A percentile compares a stretch with the other conserved stretches of the same genome.
Conservation (phyloP, 2,888 invertebrate species). For the Ophioninae sp. region DNA sequence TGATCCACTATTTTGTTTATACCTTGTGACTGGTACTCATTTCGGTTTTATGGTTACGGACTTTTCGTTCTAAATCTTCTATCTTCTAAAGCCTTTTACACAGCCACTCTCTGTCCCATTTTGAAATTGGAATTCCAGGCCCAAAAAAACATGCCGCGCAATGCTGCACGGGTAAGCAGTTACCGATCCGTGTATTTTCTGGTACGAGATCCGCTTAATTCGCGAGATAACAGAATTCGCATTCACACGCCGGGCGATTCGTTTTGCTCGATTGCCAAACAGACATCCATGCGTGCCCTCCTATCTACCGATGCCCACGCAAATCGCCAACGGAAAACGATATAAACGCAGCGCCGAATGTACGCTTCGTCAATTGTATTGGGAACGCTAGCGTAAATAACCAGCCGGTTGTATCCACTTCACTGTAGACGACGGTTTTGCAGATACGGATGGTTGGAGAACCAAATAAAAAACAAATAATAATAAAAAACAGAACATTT, state of each 20-base stretch:
- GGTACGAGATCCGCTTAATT: constrained; percentile 19
- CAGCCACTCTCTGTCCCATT: background rate
- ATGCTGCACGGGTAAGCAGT: constrained; percentile 9
- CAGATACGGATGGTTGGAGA: background rate
- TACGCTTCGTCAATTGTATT: constrained; percentile 7
- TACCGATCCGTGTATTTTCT: background rate
- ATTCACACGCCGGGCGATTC: constrained; percentile 1
- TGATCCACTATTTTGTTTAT: background rate
- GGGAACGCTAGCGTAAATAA: constrained; percentile 12
- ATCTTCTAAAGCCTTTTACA: background rate
- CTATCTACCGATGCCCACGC: constrained; percentile 11
- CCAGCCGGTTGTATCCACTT: constrained; percentile 6
- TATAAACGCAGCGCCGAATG: background rate
- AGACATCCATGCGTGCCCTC: background rate
- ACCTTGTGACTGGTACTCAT: background rate
- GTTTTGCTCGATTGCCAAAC: constrained; percentile 10
- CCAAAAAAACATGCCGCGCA: background rate
- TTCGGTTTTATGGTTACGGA: background rate
- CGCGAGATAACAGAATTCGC: constrained; percentile 21
- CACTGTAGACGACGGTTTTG: constrained; percentile 20
- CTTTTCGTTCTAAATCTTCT: background rate
- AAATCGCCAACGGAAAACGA: background rate
- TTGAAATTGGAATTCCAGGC: background rate
- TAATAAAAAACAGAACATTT: background rate
- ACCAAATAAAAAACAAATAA: no score